Conservation (phyloP, 2,113 vertebrate genomes). For the Channa maculata region DNA sequence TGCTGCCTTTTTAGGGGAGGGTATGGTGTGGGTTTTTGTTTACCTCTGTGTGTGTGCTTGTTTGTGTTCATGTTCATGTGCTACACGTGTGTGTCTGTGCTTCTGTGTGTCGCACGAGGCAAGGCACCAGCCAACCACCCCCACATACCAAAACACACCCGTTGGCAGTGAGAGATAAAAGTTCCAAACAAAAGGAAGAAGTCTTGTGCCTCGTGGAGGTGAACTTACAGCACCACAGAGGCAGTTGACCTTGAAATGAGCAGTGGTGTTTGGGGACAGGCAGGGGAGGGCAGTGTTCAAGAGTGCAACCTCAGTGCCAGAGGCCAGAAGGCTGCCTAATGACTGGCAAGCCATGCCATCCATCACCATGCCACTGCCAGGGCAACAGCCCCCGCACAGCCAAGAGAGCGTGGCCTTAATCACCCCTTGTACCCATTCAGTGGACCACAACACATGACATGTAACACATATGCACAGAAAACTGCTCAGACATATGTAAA, state of each 20-base stretch:
- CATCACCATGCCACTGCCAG: constrained; percentile 81
- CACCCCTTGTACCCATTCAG: constrained; percentile 61
- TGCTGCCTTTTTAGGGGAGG: constrained; percentile 63
- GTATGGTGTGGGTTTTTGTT: constrained; percentile 69
- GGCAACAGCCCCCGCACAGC: constrained; percentile 67
- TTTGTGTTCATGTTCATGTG: constrained; percentile 18
- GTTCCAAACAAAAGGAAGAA: constrained; percentile 76
- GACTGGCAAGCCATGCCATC: constrained; percentile 81
- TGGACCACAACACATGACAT: constrained; percentile 31
- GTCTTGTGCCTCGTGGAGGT: constrained; percentile 78
- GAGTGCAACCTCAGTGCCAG: constrained; percentile 80
- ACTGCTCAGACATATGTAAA: constrained; percentile 22
- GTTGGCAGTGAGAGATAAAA: constrained; percentile 75
- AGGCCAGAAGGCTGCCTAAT: constrained; percentile 85
- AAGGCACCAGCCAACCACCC: constrained; percentile 67
- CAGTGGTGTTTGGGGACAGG: constrained; percentile 75
- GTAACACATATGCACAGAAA: constrained; percentile 39
- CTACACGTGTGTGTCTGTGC: constrained; percentile 43
- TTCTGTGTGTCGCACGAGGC: constrained; percentile 56
- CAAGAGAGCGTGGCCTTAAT: constrained; percentile 71
- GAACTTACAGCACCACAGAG: constrained; percentile 73
- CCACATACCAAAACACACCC: constrained; percentile 71
- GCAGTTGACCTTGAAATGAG: constrained; percentile 86
- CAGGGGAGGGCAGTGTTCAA: constrained; percentile 79
- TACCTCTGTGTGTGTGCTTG: constrained; percentile 41